phyloP scores from a whole-genome alignment of 2,797 vertebrate species.

The Malurus leucopterus region DNA sequence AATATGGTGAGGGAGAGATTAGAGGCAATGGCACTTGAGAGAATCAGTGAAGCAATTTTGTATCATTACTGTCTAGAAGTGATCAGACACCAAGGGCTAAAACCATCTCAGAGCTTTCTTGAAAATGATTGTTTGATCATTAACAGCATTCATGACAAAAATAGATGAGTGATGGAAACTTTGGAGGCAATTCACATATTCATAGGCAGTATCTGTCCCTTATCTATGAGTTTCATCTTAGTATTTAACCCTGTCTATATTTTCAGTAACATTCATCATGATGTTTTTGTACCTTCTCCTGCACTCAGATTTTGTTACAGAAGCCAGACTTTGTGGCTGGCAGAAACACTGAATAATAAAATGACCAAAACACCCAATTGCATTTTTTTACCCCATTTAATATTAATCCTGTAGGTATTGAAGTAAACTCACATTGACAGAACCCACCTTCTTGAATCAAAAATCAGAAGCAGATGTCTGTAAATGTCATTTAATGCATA shows the following conservation, averaged over 20 bases:
- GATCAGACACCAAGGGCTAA: not conserved
- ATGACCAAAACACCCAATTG: not conserved
- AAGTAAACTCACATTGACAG: not conserved
- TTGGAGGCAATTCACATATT: not conserved
- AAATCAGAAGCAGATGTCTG: not conserved
- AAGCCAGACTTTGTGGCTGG: not conserved
- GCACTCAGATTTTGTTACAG: not conserved
- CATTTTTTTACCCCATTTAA: not conserved
- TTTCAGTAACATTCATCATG: not conserved
- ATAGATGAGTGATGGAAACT: not conserved
- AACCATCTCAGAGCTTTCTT: not conserved
- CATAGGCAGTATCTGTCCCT: not conserved
- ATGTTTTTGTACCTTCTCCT: not conserved
- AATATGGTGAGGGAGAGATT: not conserved
- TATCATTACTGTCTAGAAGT: not conserved
- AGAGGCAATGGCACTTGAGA: not conserved
- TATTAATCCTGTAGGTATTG: not conserved
- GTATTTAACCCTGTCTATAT: not conserved
- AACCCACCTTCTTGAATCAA: not conserved
- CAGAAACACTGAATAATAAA: not conserved
- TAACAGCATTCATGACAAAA: not conserved
- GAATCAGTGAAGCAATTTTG: not conserved
- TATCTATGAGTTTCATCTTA: not conserved
- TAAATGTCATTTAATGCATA: slow-evolving; percentile 16
- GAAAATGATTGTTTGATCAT: not conserved